Evolutionary conservation across 2,888 invertebrate genomes (phyloP), one percentile per base, ranked within the genome.

Genomic region (Amphiduros pacificus): DNA sequence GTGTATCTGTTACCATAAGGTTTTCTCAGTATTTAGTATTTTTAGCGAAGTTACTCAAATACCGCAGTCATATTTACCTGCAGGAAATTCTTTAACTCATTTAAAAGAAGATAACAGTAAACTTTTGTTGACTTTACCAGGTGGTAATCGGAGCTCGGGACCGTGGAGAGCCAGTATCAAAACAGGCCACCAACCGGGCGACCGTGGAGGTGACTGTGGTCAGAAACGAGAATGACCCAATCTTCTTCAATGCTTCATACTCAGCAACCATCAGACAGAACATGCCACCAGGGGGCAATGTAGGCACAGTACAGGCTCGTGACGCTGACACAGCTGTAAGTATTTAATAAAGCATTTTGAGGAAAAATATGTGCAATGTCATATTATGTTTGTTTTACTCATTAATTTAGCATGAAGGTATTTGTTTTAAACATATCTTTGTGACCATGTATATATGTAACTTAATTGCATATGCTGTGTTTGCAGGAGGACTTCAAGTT

Each of bases 241-340:
- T 67, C 41, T 77, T 77, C 69, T 68, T 68, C 59, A 41, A 62
- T 24, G 6, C 29, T 0, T 49, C 55, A 28, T 70, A 70, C 64
- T 22, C 31, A 2, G 55, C 57, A 20, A 31, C 41, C 11, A 54
- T 69, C 27, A 17, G 53, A 9, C 55, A 65, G 53, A 56, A 69
- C 41, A 61, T 53, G 9, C 53, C 55, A 2, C 24, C 44, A 11
- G 69, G 66, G 27, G 51, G 53, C 11, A 28, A 27, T 26, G 62
- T 69, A 24, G 49, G 59, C 1, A 59, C 60, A 5, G 76, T 78
- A 22, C 52, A 49, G 5, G 78, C 78, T 24, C 65, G 60, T 9
- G 78, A 78, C 57, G 67, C 66, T 17, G 78, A 78, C 66, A 62
- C 67, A 29, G 64, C 73, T 27, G 77, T 77, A 56, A 71, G 74